Evolutionary conservation across 2,797 vertebrate species (phyloP).

Genomic region (Picus viridis): DNA sequence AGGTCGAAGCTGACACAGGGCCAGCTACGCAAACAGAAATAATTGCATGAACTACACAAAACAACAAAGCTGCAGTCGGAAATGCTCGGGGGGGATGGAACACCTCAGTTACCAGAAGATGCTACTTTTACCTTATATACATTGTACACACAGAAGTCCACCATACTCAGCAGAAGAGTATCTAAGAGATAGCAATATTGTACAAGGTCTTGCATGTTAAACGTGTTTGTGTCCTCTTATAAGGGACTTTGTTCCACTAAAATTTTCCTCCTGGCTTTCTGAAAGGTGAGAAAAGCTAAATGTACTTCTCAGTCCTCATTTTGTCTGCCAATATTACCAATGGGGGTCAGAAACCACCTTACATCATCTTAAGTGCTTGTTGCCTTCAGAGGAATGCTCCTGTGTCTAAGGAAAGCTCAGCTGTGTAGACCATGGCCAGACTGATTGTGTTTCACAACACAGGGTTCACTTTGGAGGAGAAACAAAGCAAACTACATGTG

Average conservation of each 20-base stretch:
- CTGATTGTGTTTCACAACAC: slow-evolving; percentile 69
- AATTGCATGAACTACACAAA: not conserved
- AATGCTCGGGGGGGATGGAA: rapidly evolving
- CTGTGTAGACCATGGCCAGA: slow-evolving; percentile 31
- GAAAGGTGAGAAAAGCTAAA: slow-evolving; percentile 34
- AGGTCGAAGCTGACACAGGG: not conserved
- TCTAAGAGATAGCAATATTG: slow-evolving; percentile 6
- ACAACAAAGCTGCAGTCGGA: not conserved
- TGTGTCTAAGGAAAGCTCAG: slow-evolving; percentile 38
- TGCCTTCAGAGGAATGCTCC: slow-evolving; percentile 59
- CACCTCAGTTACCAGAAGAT: not conserved
- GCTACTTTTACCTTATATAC: not conserved
- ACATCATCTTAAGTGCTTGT: not conserved
- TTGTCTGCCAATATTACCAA: not conserved
- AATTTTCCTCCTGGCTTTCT: not conserved
- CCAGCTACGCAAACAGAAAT: not conserved
- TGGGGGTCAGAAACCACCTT: slow-evolving; percentile 11
- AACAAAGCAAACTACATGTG: slow-evolving; percentile 30
- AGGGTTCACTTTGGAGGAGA: slow-evolving; percentile 42
- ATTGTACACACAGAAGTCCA: not conserved
- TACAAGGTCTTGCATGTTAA: not conserved
- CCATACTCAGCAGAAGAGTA: not conserved
- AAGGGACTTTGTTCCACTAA: not conserved
- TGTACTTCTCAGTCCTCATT: not conserved
- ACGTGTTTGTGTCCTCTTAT: not conserved